Evolutionary conservation across 2,888 invertebrate genomes (phyloP), one percentile per base, ranked within the genome.

Genomic region (Lycia hirtaria): DNA sequence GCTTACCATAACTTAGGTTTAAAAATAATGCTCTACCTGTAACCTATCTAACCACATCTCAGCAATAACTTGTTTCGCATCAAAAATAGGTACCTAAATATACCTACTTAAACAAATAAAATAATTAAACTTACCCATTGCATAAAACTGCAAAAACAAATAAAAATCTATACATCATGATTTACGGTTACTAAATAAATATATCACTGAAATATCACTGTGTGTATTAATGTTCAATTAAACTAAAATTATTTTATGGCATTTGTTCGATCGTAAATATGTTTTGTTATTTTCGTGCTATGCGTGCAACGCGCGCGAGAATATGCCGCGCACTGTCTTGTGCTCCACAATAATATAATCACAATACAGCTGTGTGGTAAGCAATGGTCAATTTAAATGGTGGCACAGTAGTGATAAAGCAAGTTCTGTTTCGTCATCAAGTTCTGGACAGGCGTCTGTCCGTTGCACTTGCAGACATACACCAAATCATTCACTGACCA

Each of bases 201-300:
- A 55, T 55, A 55, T 55, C 55, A 55, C 55, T 53, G 24, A 56
- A 51, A 33, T 62, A 61, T 64, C 65, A 66, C 64, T 66, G 56
- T 56, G 17, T 40, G 20, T 14, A 33, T 51, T 43, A 60, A 53
- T 51, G 50, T 51, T 19, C 19, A 60, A 37, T 26, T 33, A 35
- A 54, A 7, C 35, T 38, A 41, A 43, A 33, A 55, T 57, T 61
- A 59, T 52, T 59, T 32, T 40, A 56, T 20, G 51, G 33, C 52
- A 57, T 60, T 57, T 55, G 60, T 53, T 55, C 51, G 32, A 35
- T 56, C 47, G 49, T 44, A 53, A 43, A 38, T 38, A 43, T 30
- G n/a, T n/a, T 19, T 12, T 35, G 17, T 28, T 47, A 12, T 32
- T 52, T 26, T 22, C 12, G 12, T 33, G 19, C 40, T 55, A 55